These are phyloP conservation scores for Meriones psammophilus DNA, from an alignment of 2,797 vertebrate genomes.

Conservation along the genomic window DNA sequence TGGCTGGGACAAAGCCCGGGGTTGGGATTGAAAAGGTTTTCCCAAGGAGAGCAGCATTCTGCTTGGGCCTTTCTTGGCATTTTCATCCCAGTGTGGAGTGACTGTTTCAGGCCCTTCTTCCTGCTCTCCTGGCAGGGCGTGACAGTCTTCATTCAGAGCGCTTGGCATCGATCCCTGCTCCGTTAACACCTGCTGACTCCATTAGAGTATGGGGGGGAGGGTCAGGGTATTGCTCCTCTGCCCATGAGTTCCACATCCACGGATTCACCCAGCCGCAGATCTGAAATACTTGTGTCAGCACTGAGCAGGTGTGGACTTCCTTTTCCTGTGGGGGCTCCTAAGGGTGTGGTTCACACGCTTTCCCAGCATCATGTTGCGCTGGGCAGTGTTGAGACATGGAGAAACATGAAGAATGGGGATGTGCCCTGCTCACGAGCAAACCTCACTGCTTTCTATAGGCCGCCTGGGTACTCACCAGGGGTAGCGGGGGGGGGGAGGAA, in stretches of 20 bases:
- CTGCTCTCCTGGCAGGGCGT: neutral
- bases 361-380: neutral
- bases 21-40: neutral
- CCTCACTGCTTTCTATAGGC: neutral
- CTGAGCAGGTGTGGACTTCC: neutral
- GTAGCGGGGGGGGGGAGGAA: no score
- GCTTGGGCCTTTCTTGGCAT: neutral
- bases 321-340: neutral
- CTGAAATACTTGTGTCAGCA: neutral
- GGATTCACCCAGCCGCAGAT: neutral
- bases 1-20: neutral
- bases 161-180: neutral
- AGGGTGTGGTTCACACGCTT: neutral
- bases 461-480: no score
- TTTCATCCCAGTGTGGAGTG: neutral
- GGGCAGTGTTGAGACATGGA: neutral
- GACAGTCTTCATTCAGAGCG: neutral
- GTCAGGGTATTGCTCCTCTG: neutral
- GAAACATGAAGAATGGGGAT: no score
- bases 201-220: neutral
- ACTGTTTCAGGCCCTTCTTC: neutral
- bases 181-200: neutral
- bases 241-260: neutral
- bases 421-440: no score
- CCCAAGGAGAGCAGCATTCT: neutral